A percentile compares a stretch with the other conserved stretches of the same genome.
phyloP scores from a whole-genome alignment of 2,888 invertebrate species.

The Cerastoderma edule region DNA sequence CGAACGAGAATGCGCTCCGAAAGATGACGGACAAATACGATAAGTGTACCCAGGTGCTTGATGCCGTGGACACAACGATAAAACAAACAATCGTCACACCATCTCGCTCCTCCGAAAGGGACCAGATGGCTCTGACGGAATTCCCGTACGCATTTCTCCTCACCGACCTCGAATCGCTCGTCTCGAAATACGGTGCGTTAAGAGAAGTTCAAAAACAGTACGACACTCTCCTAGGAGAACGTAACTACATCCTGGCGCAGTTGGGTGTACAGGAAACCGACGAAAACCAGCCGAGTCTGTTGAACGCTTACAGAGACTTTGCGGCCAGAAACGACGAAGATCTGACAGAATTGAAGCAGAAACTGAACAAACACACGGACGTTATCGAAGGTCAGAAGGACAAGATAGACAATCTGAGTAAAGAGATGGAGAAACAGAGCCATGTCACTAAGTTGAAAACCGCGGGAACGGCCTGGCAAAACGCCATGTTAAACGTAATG shows the following conservation, averaged over 20 bases:
- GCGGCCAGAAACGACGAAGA: constrained; percentile 67
- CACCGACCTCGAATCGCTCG: constrained; percentile 69
- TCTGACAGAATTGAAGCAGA: constrained; percentile 61
- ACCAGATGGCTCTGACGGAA: constrained; percentile 60
- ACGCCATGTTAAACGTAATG: constrained; percentile 73
- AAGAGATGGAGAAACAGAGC: constrained; percentile 42
- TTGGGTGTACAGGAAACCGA: constrained; percentile 64
- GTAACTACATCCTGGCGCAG: constrained; percentile 70
- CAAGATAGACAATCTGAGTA: constrained; percentile 51
- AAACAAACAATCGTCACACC: constrained; percentile 51
- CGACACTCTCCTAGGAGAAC: constrained; percentile 69
- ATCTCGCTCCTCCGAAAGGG: constrained; percentile 45
- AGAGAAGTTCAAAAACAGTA: constrained; percentile 64
- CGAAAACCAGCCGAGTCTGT: constrained; percentile 54
- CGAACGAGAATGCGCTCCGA: constrained; percentile 72
- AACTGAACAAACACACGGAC: constrained; percentile 60
- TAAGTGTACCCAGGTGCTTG: constrained; percentile 36
- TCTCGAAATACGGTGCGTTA: constrained; percentile 65
- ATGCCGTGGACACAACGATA: constrained; percentile 46
- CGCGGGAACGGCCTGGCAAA: constrained; percentile 71
- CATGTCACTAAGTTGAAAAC: constrained; percentile 45
- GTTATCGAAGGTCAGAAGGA: constrained; percentile 57
- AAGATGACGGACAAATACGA: constrained; percentile 60
- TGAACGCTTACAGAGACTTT: constrained; percentile 71
- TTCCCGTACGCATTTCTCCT: constrained; percentile 65